These are phyloP conservation scores for Anastrepha obliqua DNA, from an alignment of 1,140 invertebrate species.

Conservation along the genomic window DNA sequence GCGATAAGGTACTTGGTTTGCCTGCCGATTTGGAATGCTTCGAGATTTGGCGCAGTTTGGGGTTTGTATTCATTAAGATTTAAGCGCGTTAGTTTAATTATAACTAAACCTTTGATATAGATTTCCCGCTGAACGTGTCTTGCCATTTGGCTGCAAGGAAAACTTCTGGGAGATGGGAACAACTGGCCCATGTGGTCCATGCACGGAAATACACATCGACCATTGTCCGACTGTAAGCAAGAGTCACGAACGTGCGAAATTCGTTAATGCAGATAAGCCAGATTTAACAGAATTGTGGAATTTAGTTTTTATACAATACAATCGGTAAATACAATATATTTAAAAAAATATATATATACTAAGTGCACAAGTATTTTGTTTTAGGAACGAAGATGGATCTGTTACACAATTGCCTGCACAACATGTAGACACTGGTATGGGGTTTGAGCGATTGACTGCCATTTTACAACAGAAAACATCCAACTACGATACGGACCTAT, in stretches of 20 bases:
- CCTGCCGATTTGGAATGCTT: slow-evolving; percentile 88
- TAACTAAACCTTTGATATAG: slow-evolving; percentile 72
- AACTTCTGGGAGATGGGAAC: slow-evolving; percentile 99
- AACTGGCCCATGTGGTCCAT: slow-evolving; percentile 93
- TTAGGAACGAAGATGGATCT: slow-evolving; percentile 80
- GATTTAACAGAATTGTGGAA: slow-evolving; percentile 94
- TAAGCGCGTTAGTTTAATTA: background rate
- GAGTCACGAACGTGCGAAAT: slow-evolving; percentile 74
- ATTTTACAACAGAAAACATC: slow-evolving; percentile 85
- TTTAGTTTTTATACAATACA: slow-evolving; percentile 93
- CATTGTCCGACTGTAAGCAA: slow-evolving; percentile 73
- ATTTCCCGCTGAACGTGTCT: slow-evolving; percentile 81
- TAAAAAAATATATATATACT: background rate
- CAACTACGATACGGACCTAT: slow-evolving; percentile 96
- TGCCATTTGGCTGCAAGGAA: slow-evolving; percentile 87
- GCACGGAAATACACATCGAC: slow-evolving; percentile 95
- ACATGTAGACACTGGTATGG: slow-evolving; percentile 94
- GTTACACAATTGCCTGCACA: slow-evolving; percentile 80
- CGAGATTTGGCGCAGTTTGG: slow-evolving; percentile 91
- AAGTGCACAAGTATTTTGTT: slow-evolving; percentile 49
- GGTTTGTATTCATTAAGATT: slow-evolving; percentile 76
- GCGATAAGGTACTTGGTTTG: slow-evolving; percentile 82
- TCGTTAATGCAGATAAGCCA: slow-evolving; percentile 81
- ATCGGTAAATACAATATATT: slow-evolving; percentile 78
- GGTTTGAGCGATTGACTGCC: slow-evolving; percentile 88